Evolutionary conservation across 2,113 vertebrate genomes (phyloP).

Genomic region (Oreotrochilus melanogaster): DNA sequence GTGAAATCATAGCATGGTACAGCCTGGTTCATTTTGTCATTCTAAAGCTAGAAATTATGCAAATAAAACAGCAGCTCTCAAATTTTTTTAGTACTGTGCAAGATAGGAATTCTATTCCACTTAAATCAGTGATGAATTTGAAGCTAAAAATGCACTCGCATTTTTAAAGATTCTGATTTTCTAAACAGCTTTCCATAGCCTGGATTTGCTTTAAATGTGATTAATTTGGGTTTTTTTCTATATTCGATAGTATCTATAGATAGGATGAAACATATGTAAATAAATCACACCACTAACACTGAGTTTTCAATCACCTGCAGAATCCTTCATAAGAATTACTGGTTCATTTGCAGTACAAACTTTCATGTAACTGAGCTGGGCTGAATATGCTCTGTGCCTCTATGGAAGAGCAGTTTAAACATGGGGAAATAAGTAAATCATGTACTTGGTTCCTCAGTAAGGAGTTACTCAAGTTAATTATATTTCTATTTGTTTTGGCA

Average conservation of each 20-base stretch:
- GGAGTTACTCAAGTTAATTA: constrained; percentile 40
- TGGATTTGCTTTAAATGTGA: not conserved
- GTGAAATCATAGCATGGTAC: constrained; percentile 78
- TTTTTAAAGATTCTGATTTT: not conserved
- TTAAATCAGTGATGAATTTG: not conserved
- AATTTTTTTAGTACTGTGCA: not conserved
- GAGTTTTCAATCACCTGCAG: not conserved
- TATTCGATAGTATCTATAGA: not conserved
- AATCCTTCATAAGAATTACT: not conserved
- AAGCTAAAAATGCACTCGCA: not conserved
- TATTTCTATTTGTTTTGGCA: constrained; percentile 52
- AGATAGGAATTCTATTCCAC: not conserved
- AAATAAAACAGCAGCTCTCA: constrained; percentile 45
- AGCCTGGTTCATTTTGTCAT: constrained; percentile 75
- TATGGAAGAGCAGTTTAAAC: not conserved
- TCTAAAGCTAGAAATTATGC: constrained; percentile 60
- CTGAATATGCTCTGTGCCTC: not conserved
- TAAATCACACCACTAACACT: not conserved
- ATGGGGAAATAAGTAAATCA: not conserved
- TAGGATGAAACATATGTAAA: not conserved
- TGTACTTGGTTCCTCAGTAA: not conserved
- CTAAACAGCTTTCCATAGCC: not conserved
- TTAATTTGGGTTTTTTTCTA: not conserved
- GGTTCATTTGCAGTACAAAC: not conserved
- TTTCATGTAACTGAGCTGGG: fast-evolving